Evolutionary conservation across 1,140 invertebrate genomes (phyloP).

Genomic region (Formica selysi): DNA sequence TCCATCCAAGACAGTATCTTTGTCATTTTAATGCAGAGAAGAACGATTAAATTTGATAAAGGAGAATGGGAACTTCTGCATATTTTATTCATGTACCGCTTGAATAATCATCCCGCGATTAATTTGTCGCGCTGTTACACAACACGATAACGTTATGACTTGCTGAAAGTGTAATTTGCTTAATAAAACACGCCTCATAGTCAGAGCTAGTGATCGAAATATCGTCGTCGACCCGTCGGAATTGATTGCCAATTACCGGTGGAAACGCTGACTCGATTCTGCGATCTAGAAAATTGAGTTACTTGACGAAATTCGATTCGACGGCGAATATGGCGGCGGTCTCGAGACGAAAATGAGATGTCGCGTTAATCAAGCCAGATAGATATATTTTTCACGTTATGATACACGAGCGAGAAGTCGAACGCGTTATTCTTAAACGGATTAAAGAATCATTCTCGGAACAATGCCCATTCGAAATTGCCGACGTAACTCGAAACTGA

Average conservation of each 20-base stretch:
- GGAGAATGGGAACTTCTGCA: neutral
- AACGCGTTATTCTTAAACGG: neutral
- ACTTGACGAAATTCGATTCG: slow-evolving; percentile 71
- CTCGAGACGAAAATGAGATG: slow-evolving; percentile 64
- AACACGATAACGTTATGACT: slow-evolving; percentile 40
- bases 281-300: slow-evolving; percentile 75
- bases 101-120: slow-evolving; percentile 13
- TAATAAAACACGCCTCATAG: slow-evolving; percentile 44
- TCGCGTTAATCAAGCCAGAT: slow-evolving; percentile 63
- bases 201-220: slow-evolving; percentile 53
- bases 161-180: slow-evolving; percentile 53
- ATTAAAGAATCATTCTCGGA: neutral
- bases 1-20: neutral
- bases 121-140: slow-evolving; percentile 48
- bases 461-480: slow-evolving; percentile 1
- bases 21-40: neutral
- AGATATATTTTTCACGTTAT: slow-evolving; percentile 29
- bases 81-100: slow-evolving; percentile 38
- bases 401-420: neutral
- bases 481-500: slow-evolving; percentile 21
- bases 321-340: slow-evolving; percentile 36
- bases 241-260: slow-evolving; percentile 75
- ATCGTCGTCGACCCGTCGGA: slow-evolving; percentile 50
- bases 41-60: slow-evolving; percentile 16
- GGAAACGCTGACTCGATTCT: slow-evolving; percentile 57